These are phyloP conservation scores for Takifugu rubripes DNA, from an alignment of 2,797 vertebrate genomes.

Conservation along the genomic window DNA sequence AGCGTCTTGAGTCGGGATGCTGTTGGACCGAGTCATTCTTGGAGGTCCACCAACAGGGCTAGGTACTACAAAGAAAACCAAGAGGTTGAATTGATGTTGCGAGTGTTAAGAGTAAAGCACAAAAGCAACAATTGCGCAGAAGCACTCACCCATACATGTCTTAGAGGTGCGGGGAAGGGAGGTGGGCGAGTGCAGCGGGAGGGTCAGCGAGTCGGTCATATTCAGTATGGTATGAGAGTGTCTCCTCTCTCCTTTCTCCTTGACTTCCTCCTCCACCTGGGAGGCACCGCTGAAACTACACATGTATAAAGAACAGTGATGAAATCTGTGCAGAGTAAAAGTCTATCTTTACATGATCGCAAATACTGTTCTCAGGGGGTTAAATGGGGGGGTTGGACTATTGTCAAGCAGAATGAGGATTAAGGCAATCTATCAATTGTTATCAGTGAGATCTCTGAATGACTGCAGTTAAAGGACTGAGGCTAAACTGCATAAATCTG, in stretches of 20 bases:
- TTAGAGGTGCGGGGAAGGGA: conserved; percentile 80
- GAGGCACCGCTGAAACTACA: conserved; percentile 65
- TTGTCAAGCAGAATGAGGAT: conserved; percentile 20
- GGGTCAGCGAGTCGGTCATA: conserved; percentile 79
- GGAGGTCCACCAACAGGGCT: conserved; percentile 80
- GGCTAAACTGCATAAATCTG: conserved; percentile 4
- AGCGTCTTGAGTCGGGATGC: conserved; percentile 92
- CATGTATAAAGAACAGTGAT: neutral
- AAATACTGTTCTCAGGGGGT: conserved; percentile 4
- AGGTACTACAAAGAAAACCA: conserved; percentile 63
- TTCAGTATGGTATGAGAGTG: conserved; percentile 85
- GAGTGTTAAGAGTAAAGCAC: neutral
- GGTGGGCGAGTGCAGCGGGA: conserved; percentile 83
- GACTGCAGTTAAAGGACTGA: conserved; percentile 9
- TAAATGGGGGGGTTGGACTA: conserved; percentile 1
- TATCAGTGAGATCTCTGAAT: conserved; percentile 22
- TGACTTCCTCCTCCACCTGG: conserved; percentile 84
- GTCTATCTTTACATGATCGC: neutral
- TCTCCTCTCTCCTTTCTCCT: conserved; percentile 89
- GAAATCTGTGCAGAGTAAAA: neutral
- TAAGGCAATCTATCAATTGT: conserved; percentile 24
- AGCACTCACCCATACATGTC: conserved; percentile 80
- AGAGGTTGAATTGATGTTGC: conserved; percentile 5
- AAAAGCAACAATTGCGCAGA: neutral
- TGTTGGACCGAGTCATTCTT: conserved; percentile 95